phyloP scores from a whole-genome alignment of 2,113 vertebrate species.

The Clarias batrachus region DNA sequence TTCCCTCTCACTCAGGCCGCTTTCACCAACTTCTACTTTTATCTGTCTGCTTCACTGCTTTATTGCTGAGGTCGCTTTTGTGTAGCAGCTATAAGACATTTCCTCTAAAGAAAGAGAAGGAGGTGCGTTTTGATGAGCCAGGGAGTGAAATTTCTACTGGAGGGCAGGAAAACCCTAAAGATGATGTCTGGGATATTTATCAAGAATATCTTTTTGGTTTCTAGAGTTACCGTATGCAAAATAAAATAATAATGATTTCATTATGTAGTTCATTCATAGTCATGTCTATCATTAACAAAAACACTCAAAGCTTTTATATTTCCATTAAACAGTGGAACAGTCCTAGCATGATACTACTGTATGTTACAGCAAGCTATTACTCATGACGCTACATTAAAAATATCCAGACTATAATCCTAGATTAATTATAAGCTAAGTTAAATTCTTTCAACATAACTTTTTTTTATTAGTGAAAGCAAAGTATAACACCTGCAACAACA shows the following conservation, averaged over 20 bases:
- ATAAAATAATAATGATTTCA: neutral
- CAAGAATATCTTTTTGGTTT: neutral
- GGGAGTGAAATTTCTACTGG: conserved; percentile 49
- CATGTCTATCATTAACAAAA: neutral
- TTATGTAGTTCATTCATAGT: neutral
- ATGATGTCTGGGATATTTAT: neutral
- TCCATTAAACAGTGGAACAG: neutral
- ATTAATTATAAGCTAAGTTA: neutral
- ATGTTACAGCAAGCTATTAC: neutral
- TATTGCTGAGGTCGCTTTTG: conserved; percentile 67
- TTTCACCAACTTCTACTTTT: conserved; percentile 61
- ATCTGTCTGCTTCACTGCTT: conserved; percentile 63
- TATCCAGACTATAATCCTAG: neutral
- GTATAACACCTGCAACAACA: neutral
- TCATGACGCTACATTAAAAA: neutral
- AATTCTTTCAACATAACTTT: neutral
- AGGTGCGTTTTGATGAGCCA: conserved; percentile 59
- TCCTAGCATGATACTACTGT: neutral
- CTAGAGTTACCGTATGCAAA: neutral
- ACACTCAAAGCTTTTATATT: neutral
- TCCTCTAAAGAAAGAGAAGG: conserved; percentile 55
- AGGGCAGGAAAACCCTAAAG: conserved; percentile 21
- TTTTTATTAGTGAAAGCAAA: neutral
- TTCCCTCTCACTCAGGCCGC: conserved; percentile 55
- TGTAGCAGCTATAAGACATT: conserved; percentile 57